Conservation (phyloP, 2,797 vertebrate genomes). For the Chelonia mydas region DNA sequence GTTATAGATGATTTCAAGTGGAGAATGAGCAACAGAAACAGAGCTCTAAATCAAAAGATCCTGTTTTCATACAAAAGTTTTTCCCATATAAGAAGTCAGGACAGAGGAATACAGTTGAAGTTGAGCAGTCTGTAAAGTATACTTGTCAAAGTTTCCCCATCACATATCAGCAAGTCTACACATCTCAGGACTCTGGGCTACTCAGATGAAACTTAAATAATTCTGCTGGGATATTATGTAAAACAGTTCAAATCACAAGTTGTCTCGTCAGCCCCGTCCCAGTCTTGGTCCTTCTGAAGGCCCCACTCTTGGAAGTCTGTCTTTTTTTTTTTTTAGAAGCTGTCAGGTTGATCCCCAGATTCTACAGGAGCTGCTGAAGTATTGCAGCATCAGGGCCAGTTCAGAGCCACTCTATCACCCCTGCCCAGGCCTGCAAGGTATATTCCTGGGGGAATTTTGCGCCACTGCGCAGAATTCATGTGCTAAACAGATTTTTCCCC, state of each 20-base stretch:
- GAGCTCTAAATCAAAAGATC: background rate
- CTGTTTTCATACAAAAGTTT: background rate
- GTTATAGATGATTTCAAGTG: background rate
- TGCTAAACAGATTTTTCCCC: too few species aligned
- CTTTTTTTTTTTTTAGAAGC: background rate
- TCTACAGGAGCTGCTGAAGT: background rate
- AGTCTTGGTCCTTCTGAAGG: slow-evolving; percentile 20
- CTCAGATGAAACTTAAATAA: background rate
- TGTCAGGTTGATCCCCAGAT: background rate
- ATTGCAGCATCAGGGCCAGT: fast-evolving
- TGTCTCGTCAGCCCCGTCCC: slow-evolving; percentile 14
- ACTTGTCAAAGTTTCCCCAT: background rate
- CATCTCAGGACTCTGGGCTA: background rate
- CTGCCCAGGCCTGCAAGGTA: background rate
- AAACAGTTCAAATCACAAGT: slow-evolving; percentile 7
- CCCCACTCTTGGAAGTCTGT: slow-evolving; percentile 1
- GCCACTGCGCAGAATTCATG: too few species aligned
- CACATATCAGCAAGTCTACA: background rate
- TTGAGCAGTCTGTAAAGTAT: background rate
- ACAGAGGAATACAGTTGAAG: background rate
- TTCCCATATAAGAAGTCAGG: fast-evolving
- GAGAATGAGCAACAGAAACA: background rate
- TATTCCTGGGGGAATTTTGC: too few species aligned
- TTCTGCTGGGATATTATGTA: slow-evolving; percentile 15
- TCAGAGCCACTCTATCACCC: background rate